Evolutionary conservation across 2,113 vertebrate species (phyloP), one percentile per base, ranked within the genome.

Genomic region (Cariama cristata): DNA sequence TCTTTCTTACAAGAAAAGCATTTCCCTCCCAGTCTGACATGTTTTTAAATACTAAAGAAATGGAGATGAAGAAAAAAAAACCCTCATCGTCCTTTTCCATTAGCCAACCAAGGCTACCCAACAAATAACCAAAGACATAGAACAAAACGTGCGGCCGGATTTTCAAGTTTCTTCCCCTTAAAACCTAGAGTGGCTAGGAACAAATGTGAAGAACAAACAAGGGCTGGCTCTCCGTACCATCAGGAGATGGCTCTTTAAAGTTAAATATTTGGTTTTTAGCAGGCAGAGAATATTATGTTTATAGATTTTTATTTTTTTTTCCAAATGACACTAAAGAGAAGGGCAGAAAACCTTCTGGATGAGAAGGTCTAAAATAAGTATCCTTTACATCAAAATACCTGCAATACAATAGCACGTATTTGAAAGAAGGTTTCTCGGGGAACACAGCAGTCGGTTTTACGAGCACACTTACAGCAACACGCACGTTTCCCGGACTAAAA

Each of bases 181-280:
- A 88, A 82, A 38, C 2, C 5, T 7, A 22, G 38, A 28, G n/a
- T 13, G 8, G 24, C 19, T 21, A 16, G n/a, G 40, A 85, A 52
- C 20, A 91, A 77, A 69, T 0, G 6, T 5, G 32, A 90, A 32
- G 30, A 67, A 49, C 20, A 74, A 74, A 27, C 20, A 27, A 5
- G 12, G 26, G 11, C 0, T 66, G 64, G 20, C 21, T 35, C 58
- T 24, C 38, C 1, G 0, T 21, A 33, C 6, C 2, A 30, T 4
- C 24, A 53, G 47, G 27, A 67, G 17, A 69, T 5, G 2, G 16
- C 33, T 44, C 40, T 35, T 52, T 44, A 58, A 72, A 88, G 40
- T 27, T 12, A 79, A 45, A 55, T 59, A 35, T 52, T 52, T 33
- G 14, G 1, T 0, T 28, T 85, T 49, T 14, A 72, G 35, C 18